Conservation (phyloP, 2,113 vertebrate species). For the Axis porcinus region DNA sequence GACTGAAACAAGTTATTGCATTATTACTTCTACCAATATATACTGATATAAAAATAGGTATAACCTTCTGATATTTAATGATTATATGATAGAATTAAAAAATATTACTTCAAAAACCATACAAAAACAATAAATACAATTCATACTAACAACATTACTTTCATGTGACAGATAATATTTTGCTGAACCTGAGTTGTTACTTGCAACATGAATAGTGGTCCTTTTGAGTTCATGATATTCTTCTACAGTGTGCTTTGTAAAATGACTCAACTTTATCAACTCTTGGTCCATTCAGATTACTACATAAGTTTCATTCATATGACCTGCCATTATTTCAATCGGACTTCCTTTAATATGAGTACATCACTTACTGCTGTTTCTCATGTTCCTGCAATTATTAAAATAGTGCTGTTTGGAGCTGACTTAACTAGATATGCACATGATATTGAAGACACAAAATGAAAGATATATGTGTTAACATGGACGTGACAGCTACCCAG, state of each 20-base stretch:
- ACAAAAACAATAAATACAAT: not conserved
- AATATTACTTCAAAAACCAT: not conserved
- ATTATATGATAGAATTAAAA: not conserved
- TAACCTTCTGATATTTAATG: not conserved
- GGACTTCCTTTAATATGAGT: not conserved
- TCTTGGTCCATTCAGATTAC: not conserved
- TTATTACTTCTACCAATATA: not conserved
- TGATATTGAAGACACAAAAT: not conserved
- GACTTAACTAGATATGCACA: not conserved
- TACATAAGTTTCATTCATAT: not conserved
- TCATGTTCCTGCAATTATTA: not conserved
- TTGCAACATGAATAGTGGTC: not conserved
- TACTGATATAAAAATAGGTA: not conserved
- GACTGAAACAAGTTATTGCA: not conserved
- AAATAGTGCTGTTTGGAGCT: not conserved
- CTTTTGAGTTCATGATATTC: not conserved
- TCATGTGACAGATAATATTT: constrained; percentile 1
- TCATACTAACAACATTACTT: not conserved
- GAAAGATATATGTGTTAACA: not conserved
- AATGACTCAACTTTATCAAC: not conserved
- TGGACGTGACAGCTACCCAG: not conserved
- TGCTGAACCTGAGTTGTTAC: not conserved
- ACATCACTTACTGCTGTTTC: not conserved
- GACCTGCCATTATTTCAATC: not conserved
- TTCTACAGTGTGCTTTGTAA: not conserved